Evolutionary conservation across 2,888 invertebrate genomes (phyloP).

Genomic region (Aspidapion aeneum): DNA sequence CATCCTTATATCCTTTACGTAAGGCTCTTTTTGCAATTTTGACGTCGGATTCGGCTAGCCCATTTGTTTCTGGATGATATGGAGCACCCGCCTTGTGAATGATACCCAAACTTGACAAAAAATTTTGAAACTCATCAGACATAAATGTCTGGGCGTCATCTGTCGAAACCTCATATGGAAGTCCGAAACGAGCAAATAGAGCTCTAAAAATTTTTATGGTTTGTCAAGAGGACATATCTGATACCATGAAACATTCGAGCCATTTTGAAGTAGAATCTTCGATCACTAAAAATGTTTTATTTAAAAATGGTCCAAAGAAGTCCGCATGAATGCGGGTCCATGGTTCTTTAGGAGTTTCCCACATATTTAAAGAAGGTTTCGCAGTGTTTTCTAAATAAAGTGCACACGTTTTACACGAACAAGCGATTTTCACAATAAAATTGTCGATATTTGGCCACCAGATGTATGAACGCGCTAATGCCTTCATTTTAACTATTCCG

Average conservation of each 20-base stretch:
- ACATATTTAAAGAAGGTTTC: too few species aligned
- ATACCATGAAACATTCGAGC: slow-evolving; percentile 9
- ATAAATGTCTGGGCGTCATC: slow-evolving; percentile 7
- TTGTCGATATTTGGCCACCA: slow-evolving; percentile 4
- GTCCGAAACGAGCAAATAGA: background rate
- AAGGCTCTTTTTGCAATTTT: too few species aligned
- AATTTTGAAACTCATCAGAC: slow-evolving; percentile 8
- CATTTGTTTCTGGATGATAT: slow-evolving; percentile 4
- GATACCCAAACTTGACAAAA: slow-evolving; percentile 5
- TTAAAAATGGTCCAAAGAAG: too few species aligned
- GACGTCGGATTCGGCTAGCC: slow-evolving; percentile 10
- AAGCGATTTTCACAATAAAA: background rate
- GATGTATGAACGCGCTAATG: slow-evolving; percentile 10
- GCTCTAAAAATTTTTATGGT: background rate
- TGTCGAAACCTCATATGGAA: background rate
- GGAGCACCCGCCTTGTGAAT: slow-evolving; percentile 11
- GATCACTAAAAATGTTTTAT: too few species aligned
- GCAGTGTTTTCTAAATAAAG: slow-evolving; percentile 2
- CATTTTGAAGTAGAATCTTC: too few species aligned
- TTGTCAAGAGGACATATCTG: slow-evolving; percentile 2
- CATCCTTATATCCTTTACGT: too few species aligned
- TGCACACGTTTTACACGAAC: slow-evolving; percentile 1
- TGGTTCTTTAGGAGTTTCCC: too few species aligned
- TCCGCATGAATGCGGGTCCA: too few species aligned
- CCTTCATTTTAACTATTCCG: slow-evolving; percentile 38